Percentiles rank a stretch among this genome's conserved stretches.
Conservation (phyloP, 2,113 vertebrate genomes). For the Haplotaxodon microlepis region DNA sequence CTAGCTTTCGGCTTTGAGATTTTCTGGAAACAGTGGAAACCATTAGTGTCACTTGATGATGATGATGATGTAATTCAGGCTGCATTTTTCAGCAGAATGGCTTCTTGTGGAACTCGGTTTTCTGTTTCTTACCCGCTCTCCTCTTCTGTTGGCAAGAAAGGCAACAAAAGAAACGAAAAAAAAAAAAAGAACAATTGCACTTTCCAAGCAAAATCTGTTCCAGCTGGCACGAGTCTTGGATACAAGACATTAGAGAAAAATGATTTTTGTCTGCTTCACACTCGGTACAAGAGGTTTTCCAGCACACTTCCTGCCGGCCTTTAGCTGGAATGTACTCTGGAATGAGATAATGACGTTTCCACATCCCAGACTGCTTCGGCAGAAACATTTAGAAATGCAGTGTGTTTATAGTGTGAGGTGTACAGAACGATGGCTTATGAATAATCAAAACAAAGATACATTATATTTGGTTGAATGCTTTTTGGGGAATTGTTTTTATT, state of each 20-base stretch:
- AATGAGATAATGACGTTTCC: constrained; percentile 42
- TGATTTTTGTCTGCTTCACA: constrained; percentile 14
- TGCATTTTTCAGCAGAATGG: constrained; percentile 31
- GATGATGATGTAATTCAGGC: constrained; percentile 24
- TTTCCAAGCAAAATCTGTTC: constrained; percentile 2
- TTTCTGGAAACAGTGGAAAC: neutral
- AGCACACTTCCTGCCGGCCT: constrained; percentile 39
- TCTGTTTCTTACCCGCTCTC: neutral
- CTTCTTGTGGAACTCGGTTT: constrained; percentile 29
- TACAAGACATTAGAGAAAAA: constrained; percentile 23
- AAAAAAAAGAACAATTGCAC: neutral
- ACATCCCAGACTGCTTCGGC: neutral
- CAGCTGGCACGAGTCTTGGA: constrained; percentile 7
- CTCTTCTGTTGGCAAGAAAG: neutral
- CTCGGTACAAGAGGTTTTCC: neutral
- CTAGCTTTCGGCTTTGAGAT: neutral
- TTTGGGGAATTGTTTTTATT: neutral
- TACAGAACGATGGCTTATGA: neutral
- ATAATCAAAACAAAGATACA: neutral
- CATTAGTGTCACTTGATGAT: neutral
- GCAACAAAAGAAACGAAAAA: neutral
- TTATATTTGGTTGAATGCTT: neutral
- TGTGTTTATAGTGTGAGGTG: constrained; percentile 17
- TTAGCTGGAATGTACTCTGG: constrained; percentile 27
- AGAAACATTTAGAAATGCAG: constrained; percentile 19